Evolutionary conservation across 2,888 invertebrate genomes (phyloP), one percentile per base, ranked within the genome.

Genomic region (Agriopis aurantiaria): DNA sequence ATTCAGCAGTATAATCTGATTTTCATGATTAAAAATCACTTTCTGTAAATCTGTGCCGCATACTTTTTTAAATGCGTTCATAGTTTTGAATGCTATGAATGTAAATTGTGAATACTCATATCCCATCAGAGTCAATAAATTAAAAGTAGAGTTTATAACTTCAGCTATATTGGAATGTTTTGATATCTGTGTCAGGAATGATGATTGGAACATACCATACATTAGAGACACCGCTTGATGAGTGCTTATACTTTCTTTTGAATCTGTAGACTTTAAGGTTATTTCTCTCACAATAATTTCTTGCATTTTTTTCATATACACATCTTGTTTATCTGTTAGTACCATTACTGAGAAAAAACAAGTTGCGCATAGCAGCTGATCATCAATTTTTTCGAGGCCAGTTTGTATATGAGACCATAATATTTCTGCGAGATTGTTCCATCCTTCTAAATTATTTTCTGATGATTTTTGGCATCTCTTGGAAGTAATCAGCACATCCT

Each of bases 81-180:
- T 84, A 67, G 91, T 90, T 85, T 95, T 95, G 65, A 95, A 95
- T 52, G 90, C 88, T 58, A 95, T 87, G 73, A 92, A 95, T 72
- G 95, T 95, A 75, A 91, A 89, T 78, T 88, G 89, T n/a, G 95
- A 93, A 77, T 96, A 96, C 72, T 91, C 84, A 92, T 92, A 90
- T 81, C 93, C 86, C 90, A 90, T 82, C 57, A 79, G 14, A 71
- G 86, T 72, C 75, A 89, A 75, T 80, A 91, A 75, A 79, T 85
- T 68, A 85, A 94, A 80, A 71, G 84, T 74, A 62, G 73, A 68
- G 68, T 80, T 72, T 73, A 93, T 77, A 76, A 89, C 69, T 43
- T 72, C 62, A 17, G 62, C 49, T 49, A 87, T 53, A 69, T 69
- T 74, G 33, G 69, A 40, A 61, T 80, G 69, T 53, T 78, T 69